A percentile compares a stretch with the other conserved stretches of the same genome.
Conservation (phyloP, 2,888 invertebrate species). For the Monopis laevigella region DNA sequence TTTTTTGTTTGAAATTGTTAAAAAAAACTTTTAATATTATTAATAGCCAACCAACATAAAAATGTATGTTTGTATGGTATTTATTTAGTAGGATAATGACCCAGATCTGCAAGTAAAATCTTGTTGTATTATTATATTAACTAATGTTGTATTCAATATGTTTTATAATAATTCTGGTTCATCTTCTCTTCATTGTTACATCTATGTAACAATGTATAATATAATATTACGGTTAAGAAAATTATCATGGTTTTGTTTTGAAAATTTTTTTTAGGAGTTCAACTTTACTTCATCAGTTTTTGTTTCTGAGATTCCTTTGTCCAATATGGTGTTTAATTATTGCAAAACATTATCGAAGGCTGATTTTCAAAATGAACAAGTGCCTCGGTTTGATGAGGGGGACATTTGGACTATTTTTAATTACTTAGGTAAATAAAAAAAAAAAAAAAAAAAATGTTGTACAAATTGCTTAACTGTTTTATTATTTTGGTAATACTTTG, state of each 20-base stretch:
- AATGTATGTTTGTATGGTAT: no score
- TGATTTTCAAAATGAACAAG: constrained; percentile 21
- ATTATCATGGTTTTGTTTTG: neutral
- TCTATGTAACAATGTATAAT: neutral
- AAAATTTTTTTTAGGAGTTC: constrained; percentile 48
- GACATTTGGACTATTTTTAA: constrained; percentile 61
- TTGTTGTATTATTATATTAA: no score
- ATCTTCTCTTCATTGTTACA: neutral
- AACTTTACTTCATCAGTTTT: constrained; percentile 69
- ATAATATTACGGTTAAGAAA: neutral
- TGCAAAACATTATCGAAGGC: constrained; percentile 34
- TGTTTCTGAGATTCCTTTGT: constrained; percentile 66
- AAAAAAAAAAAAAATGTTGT: neutral
- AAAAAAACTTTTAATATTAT: no score
- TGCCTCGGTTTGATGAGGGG: constrained; percentile 38
- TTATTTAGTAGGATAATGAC: no score
- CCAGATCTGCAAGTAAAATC: no score
- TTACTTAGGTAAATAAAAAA: constrained; percentile 38
- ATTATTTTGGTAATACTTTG: no score
- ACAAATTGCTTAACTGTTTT: neutral
- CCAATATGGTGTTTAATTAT: constrained; percentile 59
- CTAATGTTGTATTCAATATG: no score
- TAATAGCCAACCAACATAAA: no score
- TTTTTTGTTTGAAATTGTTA: no score
- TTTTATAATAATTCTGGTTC: no score